These are phyloP conservation scores for Drosophila nr. perissopoda DNA, from an alignment of 2,888 invertebrate genomes.

Conservation along the genomic window DNA sequence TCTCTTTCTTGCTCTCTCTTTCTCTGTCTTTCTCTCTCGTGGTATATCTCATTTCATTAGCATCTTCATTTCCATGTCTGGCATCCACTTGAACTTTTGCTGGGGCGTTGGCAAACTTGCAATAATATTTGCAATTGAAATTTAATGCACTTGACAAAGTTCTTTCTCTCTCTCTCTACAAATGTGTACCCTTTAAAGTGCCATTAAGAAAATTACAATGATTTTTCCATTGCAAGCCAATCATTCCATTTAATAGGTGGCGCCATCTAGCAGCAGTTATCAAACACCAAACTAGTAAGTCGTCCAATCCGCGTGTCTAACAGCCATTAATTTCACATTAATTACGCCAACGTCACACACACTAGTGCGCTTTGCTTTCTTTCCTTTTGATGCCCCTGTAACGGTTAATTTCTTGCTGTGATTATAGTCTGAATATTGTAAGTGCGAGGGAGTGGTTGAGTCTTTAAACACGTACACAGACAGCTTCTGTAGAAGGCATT, in stretches of 20 bases:
- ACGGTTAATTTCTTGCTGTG: neutral
- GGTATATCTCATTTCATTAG: slow-evolving; percentile 53
- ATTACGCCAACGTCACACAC: slow-evolving; percentile 60
- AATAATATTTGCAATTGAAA: slow-evolving; percentile 61
- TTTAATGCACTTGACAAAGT: slow-evolving; percentile 63
- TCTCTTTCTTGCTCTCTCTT: neutral
- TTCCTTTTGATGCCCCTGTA: slow-evolving; percentile 20
- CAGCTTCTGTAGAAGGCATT: neutral
- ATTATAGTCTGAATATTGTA: neutral
- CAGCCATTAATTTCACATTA: slow-evolving; percentile 73
- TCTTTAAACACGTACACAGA: neutral
- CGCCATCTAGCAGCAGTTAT: slow-evolving; percentile 46
- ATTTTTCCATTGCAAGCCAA: neutral
- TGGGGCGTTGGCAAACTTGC: slow-evolving; percentile 53
- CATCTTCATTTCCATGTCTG: slow-evolving; percentile 74
- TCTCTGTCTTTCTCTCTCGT: neutral
- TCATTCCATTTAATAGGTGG: slow-evolving; percentile 24
- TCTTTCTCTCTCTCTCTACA: neutral
- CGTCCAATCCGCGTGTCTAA: slow-evolving; percentile 59
- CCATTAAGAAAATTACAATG: slow-evolving; percentile 18
- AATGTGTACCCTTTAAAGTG: slow-evolving; percentile 37
- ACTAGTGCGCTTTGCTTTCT: slow-evolving; percentile 53
- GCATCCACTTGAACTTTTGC: slow-evolving; percentile 73
- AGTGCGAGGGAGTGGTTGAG: neutral
- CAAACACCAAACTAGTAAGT: slow-evolving; percentile 13